A percentile compares a stretch with the other conserved stretches of the same genome.
Conservation (phyloP, 2,113 vertebrate species). For the Cryptotis parvus region DNA sequence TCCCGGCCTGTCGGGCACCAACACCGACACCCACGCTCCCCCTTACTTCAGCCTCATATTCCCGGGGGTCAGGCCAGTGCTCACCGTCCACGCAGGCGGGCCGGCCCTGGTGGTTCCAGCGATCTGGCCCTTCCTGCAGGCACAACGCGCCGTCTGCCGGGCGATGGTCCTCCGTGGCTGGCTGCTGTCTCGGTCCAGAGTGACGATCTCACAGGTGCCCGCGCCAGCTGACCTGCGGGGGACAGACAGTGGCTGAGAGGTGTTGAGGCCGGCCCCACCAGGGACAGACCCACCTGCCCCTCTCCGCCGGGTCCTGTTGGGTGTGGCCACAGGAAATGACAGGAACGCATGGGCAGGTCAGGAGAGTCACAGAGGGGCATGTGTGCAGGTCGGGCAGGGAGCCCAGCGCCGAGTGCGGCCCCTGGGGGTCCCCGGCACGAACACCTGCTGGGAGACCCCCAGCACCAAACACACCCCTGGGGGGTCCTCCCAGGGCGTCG, state of each 20-base stretch:
- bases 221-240: slow-evolving; percentile 97
- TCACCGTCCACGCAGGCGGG: slow-evolving; percentile 99
- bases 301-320: too few relatives aligned
- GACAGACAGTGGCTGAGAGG: slow-evolving; percentile 81
- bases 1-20: too few relatives aligned
- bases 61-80: background rate
- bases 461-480: too few relatives aligned
- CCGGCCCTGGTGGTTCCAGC: slow-evolving; percentile 97
- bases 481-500: too few relatives aligned
- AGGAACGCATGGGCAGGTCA: too few relatives aligned
- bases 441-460: too few relatives aligned
- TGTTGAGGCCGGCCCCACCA: background rate
- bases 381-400: too few relatives aligned
- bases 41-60: background rate
- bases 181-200: slow-evolving; percentile 97
- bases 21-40: background rate
- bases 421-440: too few relatives aligned
- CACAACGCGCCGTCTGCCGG: slow-evolving; percentile 98
- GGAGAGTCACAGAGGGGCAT: too few relatives aligned
- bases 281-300: background rate
- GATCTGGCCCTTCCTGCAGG: slow-evolving; percentile 99
- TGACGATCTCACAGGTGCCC: slow-evolving; percentile 98
- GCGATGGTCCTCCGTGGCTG: slow-evolving; percentile 98
- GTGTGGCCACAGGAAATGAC: too few relatives aligned
- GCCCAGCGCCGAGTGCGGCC: too few relatives aligned